Percentiles rank a stretch among this genome's conserved stretches.
Evolutionary conservation across 1,140 invertebrate genomes (phyloP).

Genomic region (Drosophila pseudoobscura): DNA sequence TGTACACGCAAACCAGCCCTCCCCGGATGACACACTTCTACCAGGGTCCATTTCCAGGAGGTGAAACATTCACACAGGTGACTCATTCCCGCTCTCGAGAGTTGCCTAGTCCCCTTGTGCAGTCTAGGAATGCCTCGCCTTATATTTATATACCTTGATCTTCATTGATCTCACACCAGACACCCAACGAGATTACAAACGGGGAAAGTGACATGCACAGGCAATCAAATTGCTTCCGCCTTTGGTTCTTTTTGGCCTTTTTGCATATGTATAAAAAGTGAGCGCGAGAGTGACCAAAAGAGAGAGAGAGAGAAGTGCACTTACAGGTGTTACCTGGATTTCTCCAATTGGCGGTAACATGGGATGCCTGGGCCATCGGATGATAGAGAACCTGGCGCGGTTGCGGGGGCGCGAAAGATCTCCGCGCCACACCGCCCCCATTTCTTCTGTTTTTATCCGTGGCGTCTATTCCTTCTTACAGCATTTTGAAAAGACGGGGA

Average conservation of each 20-base stretch:
- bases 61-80: no score
- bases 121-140: not conserved
- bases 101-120: no score
- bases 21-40: not conserved
- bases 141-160: not conserved
- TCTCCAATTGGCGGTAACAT: constrained; percentile 43
- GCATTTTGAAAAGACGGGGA: constrained; percentile 25
- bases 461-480: constrained; percentile 26
- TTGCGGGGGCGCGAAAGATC: constrained; percentile 38
- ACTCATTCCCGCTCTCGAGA: no score
- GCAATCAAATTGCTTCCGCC: constrained; percentile 82
- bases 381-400: constrained; percentile 3
- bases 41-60: no score
- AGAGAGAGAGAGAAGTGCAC: constrained; percentile 14
- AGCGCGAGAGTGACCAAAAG: no score
- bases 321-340: constrained; percentile 47
- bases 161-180: not conserved
- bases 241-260: constrained; percentile 15
- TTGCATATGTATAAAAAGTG: no score
- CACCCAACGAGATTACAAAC: constrained; percentile 36
- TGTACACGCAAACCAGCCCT: constrained; percentile 9
- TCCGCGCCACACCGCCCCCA: constrained; percentile 30
- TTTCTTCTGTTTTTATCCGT: constrained; percentile 36
- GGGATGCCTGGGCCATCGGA: constrained; percentile 14
- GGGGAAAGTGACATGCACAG: constrained; percentile 83